phyloP scores from a whole-genome alignment of 37 sponge, comb jelly and placozoan species.

The Dysidea cf. avara region DNA sequence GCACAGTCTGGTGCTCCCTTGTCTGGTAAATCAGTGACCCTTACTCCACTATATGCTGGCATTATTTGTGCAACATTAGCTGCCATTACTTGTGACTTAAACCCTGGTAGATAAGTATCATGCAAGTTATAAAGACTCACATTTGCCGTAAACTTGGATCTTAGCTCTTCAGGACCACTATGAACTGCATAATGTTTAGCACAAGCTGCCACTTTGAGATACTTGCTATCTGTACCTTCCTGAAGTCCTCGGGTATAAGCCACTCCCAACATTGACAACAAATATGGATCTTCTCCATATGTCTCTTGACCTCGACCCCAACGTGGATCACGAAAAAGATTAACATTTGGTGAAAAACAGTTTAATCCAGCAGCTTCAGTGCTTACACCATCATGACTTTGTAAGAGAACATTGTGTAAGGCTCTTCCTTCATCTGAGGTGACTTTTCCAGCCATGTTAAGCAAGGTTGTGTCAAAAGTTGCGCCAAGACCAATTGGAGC shows the following conservation, averaged over 20 bases:
- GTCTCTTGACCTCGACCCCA: too few species aligned
- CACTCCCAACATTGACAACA: too few species aligned
- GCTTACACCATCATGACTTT: constrained; percentile 49
- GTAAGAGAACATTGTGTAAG: constrained; percentile 68
- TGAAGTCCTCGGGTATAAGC: too few species aligned
- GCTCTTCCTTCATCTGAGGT: constrained; percentile 72
- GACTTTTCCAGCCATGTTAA: constrained; percentile 38
- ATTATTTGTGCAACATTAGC: too few species aligned
- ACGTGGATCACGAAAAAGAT: too few species aligned
- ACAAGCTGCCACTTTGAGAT: too few species aligned
- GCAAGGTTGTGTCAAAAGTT: constrained; percentile 52
- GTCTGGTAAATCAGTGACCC: constrained; percentile 40
- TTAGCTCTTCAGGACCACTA: constrained; percentile 58
- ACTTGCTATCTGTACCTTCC: too few species aligned
- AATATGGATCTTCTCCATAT: too few species aligned
- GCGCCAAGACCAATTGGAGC: constrained; percentile 75
- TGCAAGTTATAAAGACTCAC: constrained; percentile 62
- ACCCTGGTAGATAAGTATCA: constrained; percentile 68
- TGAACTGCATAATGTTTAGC: too few species aligned
- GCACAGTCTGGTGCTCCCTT: constrained; percentile 81
- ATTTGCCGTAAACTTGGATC: constrained; percentile 43
- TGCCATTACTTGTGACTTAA: constrained; percentile 74
- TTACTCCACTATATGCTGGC: constrained; percentile 56
- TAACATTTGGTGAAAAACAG: constrained; percentile 85
- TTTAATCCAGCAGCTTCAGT: constrained; percentile 79